Evolutionary conservation across 2,113 vertebrate genomes (phyloP), one percentile per base, ranked within the genome.

Genomic region (Aptenodytes forsteri): DNA sequence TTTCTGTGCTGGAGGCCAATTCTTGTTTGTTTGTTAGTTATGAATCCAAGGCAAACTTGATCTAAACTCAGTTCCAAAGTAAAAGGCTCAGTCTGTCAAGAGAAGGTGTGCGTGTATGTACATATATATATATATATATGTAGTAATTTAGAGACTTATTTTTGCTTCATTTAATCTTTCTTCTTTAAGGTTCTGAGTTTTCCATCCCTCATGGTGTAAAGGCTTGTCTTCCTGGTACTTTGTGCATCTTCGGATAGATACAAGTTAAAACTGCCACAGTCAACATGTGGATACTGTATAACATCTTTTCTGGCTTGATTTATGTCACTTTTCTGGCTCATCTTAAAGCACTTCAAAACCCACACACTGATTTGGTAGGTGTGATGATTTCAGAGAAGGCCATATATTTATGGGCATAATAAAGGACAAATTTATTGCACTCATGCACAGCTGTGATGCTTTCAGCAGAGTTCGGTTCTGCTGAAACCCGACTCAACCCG

Each of bases 151-250:
- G 25, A 34, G 25, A 16, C 12, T 27, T 34, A 1, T 9, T 73
- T 84, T 66, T 88, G 11, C 38, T 85, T 90, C 25, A 13, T 29
- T 72, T 80, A 21, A 22, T 67, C 21, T 56, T 73, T 47, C 13
- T 72, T n/a, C 44, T 73, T 72, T 38, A 55, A 34, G 42, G 19
- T 18, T 71, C 6, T 32, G 54, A 55, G 27, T 58, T 66, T 73
- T 59, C 70, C 38, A 27, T 42, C n/a, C 17, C 16, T 81, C 0
- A 0, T 29, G 30, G 17, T 40, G 6, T 64, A 27, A 52, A 56
- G 47, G 9, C 42, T 78, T 58, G 13, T 55, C 29, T 79, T 78
- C 27, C 46, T 62, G 30, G 11, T 66, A 5, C 32, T 78, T 58
- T 18, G 64, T 61, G 46, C 30, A 16, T 36, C 56, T 72, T 67